Evolutionary conservation across 2,113 vertebrate species (phyloP), one percentile per base, ranked within the genome.

Genomic region (Scolopax mira): DNA sequence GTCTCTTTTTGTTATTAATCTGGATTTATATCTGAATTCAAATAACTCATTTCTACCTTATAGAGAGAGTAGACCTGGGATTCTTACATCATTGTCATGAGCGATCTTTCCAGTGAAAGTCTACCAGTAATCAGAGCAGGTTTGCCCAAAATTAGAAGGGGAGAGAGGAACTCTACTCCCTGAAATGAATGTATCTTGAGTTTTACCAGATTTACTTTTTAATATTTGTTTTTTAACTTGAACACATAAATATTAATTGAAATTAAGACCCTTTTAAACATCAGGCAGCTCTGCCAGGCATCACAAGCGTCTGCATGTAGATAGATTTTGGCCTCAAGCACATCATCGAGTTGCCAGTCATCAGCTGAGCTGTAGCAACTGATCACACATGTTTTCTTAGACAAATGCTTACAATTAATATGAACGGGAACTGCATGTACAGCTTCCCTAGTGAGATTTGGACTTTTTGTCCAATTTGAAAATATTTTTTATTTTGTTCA

Each of bases 351-450:
- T 86, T 83, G 69, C 55, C 41, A 73, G 58, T 88, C 82, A 74
- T 88, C 79, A 80, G 46, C 82, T 91, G 88, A 88, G 49, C 58
- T 77, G 57, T 52, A 85, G 74, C 92, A 90, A 60, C 41, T 0
- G 64, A 44, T 92, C 60, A 51, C 92, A 89, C 14, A 11, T 79
- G 41, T 83, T 93, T 85, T 79, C 46, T 58, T 86, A 86, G 89
- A 73, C 27, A 14, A 87, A 71, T 90, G 33, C 49, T 89, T 88
- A 30, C 51, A 73, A 58, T 73, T 94, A 86, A 71, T 85, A 60
- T 60, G 78, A 90, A 74, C 55, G 42, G 52, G 55, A 95, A 91
- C 79, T 93, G 69, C 35, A 80, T 84, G 82, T 90, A 77, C 81
- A 78, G 71, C 65, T 83, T 71, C 54, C 79, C 70, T n/a, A 77